Evolutionary conservation across 2,888 invertebrate genomes (phyloP).

Genomic region (Acleris laterana): DNA sequence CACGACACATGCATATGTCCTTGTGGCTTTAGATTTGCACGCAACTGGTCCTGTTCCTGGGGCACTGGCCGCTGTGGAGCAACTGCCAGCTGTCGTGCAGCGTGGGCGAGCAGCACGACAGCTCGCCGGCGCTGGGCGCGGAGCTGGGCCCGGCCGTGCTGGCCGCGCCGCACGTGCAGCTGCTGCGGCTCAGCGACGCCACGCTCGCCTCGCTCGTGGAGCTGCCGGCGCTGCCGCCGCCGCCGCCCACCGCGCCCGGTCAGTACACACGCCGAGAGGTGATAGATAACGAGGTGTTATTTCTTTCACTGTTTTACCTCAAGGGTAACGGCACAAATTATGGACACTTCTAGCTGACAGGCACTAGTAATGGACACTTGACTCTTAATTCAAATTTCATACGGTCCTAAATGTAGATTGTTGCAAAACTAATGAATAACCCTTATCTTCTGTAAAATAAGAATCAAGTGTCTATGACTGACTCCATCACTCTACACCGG

Average conservation of each 20-base stretch:
- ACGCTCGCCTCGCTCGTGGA: slow-evolving; percentile 95
- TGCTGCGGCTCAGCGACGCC: slow-evolving; percentile 93
- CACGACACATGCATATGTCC: too few relatives aligned
- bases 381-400: too few relatives aligned
- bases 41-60: slow-evolving; percentile 95
- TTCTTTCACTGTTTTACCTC: too few relatives aligned
- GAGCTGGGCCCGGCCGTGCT: slow-evolving; percentile 93
- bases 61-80: slow-evolving; percentile 97
- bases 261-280: not conserved
- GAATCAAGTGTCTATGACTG: too few relatives aligned
- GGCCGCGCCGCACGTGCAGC: slow-evolving; percentile 91
- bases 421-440: too few relatives aligned
- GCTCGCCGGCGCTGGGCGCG: slow-evolving; percentile 86
- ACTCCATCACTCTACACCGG: too few relatives aligned
- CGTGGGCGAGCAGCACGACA: slow-evolving; percentile 96
- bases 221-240: slow-evolving; percentile 90
- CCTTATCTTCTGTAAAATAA: too few relatives aligned
- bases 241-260: slow-evolving; percentile 57
- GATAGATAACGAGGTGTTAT: too few relatives aligned
- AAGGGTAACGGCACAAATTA: too few relatives aligned
- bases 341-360: too few relatives aligned
- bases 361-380: too few relatives aligned
- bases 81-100: slow-evolving; percentile 94
- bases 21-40: slow-evolving; percentile 88
- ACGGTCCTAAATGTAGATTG: too few relatives aligned